Conservation (phyloP, 2,888 invertebrate genomes). For the Bruchidius siliquastri region DNA sequence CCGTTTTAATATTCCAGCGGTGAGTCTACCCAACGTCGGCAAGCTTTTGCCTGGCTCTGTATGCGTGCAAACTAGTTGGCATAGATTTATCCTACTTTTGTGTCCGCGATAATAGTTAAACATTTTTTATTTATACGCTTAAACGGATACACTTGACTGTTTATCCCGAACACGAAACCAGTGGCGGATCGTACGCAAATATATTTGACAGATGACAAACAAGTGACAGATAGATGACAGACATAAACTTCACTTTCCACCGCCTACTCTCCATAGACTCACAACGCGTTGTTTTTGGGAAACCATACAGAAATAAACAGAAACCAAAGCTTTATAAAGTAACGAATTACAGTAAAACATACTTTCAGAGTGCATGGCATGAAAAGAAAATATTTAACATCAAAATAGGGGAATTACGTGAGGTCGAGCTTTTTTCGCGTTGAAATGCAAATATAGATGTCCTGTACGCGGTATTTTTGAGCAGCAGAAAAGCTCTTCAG, state of each 20-base stretch:
- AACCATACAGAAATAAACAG: too few species aligned
- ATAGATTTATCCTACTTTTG: neutral
- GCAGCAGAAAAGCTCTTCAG: conserved; percentile 13
- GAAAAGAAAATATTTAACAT: conserved; percentile 14
- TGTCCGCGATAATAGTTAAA: neutral
- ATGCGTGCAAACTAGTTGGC: neutral
- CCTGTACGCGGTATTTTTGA: conserved; percentile 12
- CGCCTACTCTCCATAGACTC: too few species aligned
- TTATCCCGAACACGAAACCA: too few species aligned
- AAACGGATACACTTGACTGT: neutral
- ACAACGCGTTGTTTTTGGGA: too few species aligned
- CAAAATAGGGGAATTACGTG: conserved; percentile 14
- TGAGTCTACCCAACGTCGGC: neutral
- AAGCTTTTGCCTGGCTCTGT: neutral
- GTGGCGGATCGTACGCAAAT: too few species aligned
- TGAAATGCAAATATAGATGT: conserved; percentile 21
- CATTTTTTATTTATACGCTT: too few species aligned
- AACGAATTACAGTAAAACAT: neutral
- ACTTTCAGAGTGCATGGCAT: neutral
- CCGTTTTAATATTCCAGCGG: conserved; percentile 7
- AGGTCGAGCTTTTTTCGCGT: conserved; percentile 11
- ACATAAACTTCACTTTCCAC: too few species aligned
- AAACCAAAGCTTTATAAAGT: too few species aligned
- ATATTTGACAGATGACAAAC: too few species aligned
- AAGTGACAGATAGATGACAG: too few species aligned